Percentiles rank a stretch among this genome's conserved stretches.
Conservation (phyloP, 2,113 vertebrate species). For the Cyphomyrus plagiostoma region DNA sequence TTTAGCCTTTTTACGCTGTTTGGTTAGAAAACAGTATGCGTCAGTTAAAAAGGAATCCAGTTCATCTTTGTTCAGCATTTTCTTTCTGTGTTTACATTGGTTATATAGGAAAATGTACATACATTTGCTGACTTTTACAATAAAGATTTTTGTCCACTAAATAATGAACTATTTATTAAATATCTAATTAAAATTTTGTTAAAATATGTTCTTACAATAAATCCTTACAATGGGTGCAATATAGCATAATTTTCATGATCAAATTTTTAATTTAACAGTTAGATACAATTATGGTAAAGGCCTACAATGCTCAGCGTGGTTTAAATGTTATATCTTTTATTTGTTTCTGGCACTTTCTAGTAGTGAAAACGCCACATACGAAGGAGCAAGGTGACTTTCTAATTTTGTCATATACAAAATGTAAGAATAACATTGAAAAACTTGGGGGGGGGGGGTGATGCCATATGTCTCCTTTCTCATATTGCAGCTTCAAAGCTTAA, state of each 20-base stretch:
- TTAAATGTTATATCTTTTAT: background rate
- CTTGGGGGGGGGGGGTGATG: background rate
- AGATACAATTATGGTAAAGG: background rate
- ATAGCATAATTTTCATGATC: background rate
- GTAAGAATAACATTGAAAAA: background rate
- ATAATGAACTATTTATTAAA: background rate
- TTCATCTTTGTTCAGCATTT: background rate
- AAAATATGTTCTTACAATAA: background rate
- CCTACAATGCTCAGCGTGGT: background rate
- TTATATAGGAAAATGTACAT: background rate
- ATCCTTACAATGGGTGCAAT: background rate
- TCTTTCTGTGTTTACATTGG: background rate
- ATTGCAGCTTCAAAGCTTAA: slow-evolving; percentile 1
- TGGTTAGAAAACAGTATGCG: background rate
- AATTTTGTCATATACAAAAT: background rate
- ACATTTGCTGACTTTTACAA: background rate
- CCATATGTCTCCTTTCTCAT: background rate
- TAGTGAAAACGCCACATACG: background rate
- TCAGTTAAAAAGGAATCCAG: background rate
- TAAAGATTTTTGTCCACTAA: background rate
- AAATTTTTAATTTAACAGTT: background rate
- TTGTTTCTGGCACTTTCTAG: background rate
- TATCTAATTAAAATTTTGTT: background rate
- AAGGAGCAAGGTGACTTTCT: background rate
- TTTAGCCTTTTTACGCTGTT: background rate